phyloP scores from a whole-genome alignment of 2,888 invertebrate genomes.

The Epinotia brunnichana region DNA sequence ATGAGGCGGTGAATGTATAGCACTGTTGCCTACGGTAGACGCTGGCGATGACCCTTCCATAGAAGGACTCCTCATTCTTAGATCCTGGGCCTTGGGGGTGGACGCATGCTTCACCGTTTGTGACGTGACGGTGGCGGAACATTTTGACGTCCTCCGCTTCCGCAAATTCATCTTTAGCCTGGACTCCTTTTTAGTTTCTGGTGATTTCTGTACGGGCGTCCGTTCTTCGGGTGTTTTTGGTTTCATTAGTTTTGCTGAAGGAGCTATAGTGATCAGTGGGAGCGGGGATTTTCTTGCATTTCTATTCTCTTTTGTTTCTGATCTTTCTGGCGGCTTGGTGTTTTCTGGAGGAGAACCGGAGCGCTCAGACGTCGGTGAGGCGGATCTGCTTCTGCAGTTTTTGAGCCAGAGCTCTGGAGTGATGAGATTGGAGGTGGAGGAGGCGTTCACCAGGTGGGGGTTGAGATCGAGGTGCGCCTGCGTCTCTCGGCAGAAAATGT shows the following conservation, averaged over 20 bases:
- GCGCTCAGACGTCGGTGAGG: constrained; percentile 83
- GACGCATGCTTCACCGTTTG: constrained; percentile 67
- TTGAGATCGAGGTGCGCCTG: constrained; percentile 95
- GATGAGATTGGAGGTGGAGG: constrained; percentile 85
- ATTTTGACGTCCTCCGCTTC: constrained; percentile 75
- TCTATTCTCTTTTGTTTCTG: constrained; percentile 66
- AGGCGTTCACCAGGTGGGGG: constrained; percentile 86
- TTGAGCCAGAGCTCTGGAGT: constrained; percentile 96
- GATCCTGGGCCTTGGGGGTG: constrained; percentile 77
- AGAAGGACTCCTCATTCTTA: constrained; percentile 74
- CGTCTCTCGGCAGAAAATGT: constrained; percentile 96
- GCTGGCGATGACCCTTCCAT: constrained; percentile 71
- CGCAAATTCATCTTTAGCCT: constrained; percentile 76
- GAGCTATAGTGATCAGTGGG: constrained; percentile 86
- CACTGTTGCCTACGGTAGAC: constrained; percentile 64
- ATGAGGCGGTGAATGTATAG: constrained; percentile 75
- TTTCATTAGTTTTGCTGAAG: constrained; percentile 86
- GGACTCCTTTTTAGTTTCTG: constrained; percentile 74
- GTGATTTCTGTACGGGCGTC: constrained; percentile 65
- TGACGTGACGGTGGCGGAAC: constrained; percentile 75
- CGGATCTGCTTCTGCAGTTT: constrained; percentile 88
- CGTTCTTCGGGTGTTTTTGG: constrained; percentile 71
- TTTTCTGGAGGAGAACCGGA: constrained; percentile 82
- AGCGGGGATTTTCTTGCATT: constrained; percentile 78
- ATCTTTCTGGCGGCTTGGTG: constrained; percentile 60